These are phyloP conservation scores for Xestia ashworthii DNA, from an alignment of 2,888 invertebrate genomes.

Conservation along the genomic window DNA sequence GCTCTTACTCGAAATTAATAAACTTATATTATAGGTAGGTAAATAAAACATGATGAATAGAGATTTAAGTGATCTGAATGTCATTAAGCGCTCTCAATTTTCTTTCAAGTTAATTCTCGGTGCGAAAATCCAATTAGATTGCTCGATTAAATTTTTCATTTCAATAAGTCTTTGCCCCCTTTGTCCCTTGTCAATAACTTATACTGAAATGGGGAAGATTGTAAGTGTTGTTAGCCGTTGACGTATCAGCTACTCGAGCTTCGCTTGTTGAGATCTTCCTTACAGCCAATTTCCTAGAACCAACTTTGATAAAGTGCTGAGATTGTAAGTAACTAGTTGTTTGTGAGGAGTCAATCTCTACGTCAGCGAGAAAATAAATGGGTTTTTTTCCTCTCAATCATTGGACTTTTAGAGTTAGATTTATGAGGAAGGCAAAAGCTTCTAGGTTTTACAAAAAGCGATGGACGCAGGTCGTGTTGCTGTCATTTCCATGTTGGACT, in stretches of 20 bases:
- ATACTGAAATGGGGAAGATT: slow-evolving; percentile 1
- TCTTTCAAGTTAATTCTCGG: slow-evolving; percentile 10
- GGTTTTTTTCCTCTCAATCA: slow-evolving; percentile 20
- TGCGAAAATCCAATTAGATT: slow-evolving; percentile 20
- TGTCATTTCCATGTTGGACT: slow-evolving; percentile 66
- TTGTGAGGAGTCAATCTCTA: slow-evolving; percentile 28
- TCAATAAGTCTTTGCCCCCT: slow-evolving; percentile 4
- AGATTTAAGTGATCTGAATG: slow-evolving; percentile 8
- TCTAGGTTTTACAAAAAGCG: slow-evolving; percentile 59
- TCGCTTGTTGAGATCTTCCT: slow-evolving; percentile 31
- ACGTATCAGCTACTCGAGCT: slow-evolving; percentile 39
- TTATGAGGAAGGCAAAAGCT: slow-evolving; percentile 5
- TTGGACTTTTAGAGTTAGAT: slow-evolving; percentile 17
- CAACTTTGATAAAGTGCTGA: slow-evolving; percentile 41
- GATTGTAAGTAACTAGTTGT: slow-evolving; percentile 26
- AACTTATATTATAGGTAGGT: not conserved
- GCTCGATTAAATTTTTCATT: slow-evolving; percentile 18
- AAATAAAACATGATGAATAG: not conserved
- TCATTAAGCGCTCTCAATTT: not conserved
- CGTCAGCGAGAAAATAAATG: slow-evolving; percentile 19
- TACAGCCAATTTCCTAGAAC: slow-evolving; percentile 41
- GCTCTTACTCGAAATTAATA: not conserved
- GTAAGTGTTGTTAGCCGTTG: slow-evolving; percentile 26
- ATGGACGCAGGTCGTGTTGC: slow-evolving; percentile 61
- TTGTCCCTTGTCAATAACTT: not conserved